Evolutionary conservation across 2,888 invertebrate species (phyloP).

Genomic region (Eupithecia subumbrata): DNA sequence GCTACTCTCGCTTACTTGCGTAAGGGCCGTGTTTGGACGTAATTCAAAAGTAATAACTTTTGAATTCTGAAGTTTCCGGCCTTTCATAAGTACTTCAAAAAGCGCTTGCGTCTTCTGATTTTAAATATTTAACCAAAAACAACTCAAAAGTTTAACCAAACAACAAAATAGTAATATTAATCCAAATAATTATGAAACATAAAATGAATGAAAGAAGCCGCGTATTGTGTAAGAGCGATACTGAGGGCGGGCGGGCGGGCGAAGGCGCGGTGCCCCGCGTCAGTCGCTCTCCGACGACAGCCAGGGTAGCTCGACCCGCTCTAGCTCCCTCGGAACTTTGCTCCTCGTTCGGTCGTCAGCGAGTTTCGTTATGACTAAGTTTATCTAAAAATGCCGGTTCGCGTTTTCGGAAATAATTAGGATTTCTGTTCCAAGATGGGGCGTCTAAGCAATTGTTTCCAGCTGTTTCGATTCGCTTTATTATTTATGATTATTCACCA

Average conservation of each 20-base stretch:
- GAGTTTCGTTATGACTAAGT: constrained; percentile 5
- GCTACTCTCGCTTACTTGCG: no score
- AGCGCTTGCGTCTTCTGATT: background rate
- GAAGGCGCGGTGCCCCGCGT: constrained; percentile 44
- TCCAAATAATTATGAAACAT: constrained; percentile 80
- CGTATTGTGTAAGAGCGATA: constrained; percentile 67
- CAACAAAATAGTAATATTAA: constrained; percentile 75
- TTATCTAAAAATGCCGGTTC: constrained; percentile 15
- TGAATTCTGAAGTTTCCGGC: background rate
- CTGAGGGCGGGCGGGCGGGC: constrained; percentile 60
- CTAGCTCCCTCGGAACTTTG: constrained; percentile 15
- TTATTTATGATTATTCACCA: background rate
- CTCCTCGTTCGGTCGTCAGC: constrained; percentile 12
- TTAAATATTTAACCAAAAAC: constrained; percentile 36
- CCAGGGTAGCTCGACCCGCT: constrained; percentile 23
- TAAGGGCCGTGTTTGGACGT: no score
- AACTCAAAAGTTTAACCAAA: constrained; percentile 45
- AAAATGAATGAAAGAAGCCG: constrained; percentile 79
- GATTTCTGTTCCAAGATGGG: constrained; percentile 16
- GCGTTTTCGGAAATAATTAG: background rate
- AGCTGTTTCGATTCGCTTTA: background rate
- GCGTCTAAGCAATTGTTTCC: background rate
- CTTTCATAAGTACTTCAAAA: background rate
- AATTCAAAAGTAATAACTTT: no score
- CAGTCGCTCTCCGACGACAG: constrained; percentile 65